phyloP scores from a whole-genome alignment of 1,140 invertebrate genomes.

The Bombus consobrinus region DNA sequence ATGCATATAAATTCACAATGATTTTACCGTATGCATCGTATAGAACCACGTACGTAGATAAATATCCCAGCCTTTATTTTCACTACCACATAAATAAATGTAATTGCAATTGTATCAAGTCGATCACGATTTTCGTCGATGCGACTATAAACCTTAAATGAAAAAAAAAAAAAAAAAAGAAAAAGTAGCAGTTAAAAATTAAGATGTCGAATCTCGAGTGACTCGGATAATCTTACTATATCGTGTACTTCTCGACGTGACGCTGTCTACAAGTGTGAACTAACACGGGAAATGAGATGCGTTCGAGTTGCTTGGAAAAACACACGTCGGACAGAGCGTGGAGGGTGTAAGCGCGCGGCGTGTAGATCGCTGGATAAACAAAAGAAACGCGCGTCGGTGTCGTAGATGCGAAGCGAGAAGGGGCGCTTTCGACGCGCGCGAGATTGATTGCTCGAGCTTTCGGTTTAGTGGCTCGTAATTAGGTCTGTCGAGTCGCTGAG shows the following conservation, averaged over 20 bases:
- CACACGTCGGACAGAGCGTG: background rate
- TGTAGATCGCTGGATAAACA: constrained; percentile 39
- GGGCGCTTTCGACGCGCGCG: constrained; percentile 20
- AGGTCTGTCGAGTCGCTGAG: constrained; percentile 26
- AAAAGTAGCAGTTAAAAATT: too few species aligned
- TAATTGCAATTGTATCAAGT: too few species aligned
- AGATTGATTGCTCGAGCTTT: constrained; percentile 51
- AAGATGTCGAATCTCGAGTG: too few species aligned
- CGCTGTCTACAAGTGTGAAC: background rate
- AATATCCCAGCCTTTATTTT: too few species aligned
- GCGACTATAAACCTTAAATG: too few species aligned
- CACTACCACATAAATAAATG: too few species aligned
- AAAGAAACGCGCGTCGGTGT: constrained; percentile 11
- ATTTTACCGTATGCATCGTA: too few species aligned
- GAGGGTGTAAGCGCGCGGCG: background rate
- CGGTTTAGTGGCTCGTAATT: constrained; percentile 50
- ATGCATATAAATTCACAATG: too few species aligned
- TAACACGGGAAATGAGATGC: constrained; percentile 23
- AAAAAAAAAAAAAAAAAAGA: too few species aligned
- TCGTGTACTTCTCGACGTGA: background rate
- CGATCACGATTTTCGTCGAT: too few species aligned
- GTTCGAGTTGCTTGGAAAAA: background rate
- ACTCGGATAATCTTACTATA: too few species aligned
- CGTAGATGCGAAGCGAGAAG: background rate
- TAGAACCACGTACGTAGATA: too few species aligned